Percentiles rank a stretch among this genome's conserved stretches.
These are phyloP conservation scores for Orchesellides sinensis DNA, from an alignment of 2,888 invertebrate genomes.

Conservation along the genomic window DNA sequence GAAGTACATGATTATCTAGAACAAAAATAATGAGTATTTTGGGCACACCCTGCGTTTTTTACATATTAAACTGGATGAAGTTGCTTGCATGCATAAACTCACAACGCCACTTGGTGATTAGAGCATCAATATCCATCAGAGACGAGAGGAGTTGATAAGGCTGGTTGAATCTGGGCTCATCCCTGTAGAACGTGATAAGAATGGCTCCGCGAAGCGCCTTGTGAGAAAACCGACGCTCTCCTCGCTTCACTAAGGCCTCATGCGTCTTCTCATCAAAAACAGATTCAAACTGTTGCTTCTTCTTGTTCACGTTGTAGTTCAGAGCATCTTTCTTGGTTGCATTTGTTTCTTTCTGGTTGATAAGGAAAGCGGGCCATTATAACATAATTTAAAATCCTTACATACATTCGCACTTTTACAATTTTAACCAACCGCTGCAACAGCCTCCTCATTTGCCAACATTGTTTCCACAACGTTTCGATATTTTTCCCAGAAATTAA, in stretches of 20 bases:
- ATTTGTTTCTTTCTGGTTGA: slow-evolving; percentile 80
- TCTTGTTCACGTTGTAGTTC: slow-evolving; percentile 86
- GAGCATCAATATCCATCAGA: slow-evolving; percentile 98
- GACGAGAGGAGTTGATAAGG: slow-evolving; percentile 96
- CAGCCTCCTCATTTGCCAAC: slow-evolving; percentile 83
- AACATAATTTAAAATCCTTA: neutral
- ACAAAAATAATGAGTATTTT: neutral
- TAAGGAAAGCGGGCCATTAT: neutral
- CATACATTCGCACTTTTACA: neutral
- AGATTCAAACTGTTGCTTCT: slow-evolving; percentile 90
- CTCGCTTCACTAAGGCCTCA: slow-evolving; percentile 88
- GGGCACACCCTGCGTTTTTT: slow-evolving; percentile 86
- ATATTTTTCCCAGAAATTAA: slow-evolving; percentile 97
- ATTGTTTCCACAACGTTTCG: slow-evolving; percentile 84
- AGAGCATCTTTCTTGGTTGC: slow-evolving; percentile 83
- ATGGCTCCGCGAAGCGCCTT: slow-evolving; percentile 97
- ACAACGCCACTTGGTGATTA: slow-evolving; percentile 98
- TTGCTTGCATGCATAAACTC: too few relatives aligned
- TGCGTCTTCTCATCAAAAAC: slow-evolving; percentile 92
- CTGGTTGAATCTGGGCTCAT: slow-evolving; percentile 98
- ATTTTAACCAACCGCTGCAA: slow-evolving; percentile 78
- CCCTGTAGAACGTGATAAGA: slow-evolving; percentile 97
- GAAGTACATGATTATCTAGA: slow-evolving; percentile 97
- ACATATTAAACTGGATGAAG: too few relatives aligned
- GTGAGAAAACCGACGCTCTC: slow-evolving; percentile 93